Percentiles rank a stretch among this genome's conserved stretches.
Conservation (phyloP, 1,140 invertebrate genomes). For the Andricus grossulariae region DNA sequence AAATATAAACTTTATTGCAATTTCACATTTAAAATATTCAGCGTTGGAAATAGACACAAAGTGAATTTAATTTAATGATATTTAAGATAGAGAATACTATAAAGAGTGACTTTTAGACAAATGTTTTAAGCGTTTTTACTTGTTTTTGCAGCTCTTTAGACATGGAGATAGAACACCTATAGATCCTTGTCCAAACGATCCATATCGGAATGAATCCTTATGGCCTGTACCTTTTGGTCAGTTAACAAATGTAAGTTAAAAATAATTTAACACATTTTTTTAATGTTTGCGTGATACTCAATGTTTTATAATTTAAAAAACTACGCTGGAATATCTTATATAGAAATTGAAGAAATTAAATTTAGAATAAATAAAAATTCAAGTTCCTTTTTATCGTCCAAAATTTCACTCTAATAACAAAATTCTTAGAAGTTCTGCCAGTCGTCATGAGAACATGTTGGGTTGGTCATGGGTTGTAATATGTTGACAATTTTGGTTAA, state of each 20-base stretch:
- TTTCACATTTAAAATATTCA: neutral
- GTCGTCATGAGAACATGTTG: too few species aligned
- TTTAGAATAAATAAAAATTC: too few species aligned
- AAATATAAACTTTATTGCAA: neutral
- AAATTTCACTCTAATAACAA: too few species aligned
- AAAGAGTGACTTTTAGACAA: too few species aligned
- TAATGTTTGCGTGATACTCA: neutral
- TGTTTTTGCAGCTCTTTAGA: constrained; percentile 77
- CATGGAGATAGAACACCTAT: constrained; percentile 91
- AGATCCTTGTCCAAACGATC: constrained; percentile 86
- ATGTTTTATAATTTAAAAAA: neutral
- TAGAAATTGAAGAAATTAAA: too few species aligned
- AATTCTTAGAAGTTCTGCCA: too few species aligned
- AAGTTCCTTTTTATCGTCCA: too few species aligned
- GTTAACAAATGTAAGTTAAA: constrained; percentile 83
- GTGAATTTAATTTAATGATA: neutral
- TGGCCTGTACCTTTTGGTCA: constrained; percentile 89
- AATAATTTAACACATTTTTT: neutral
- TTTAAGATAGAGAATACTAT: too few species aligned
- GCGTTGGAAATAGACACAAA: neutral
- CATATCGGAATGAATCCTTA: constrained; percentile 79
- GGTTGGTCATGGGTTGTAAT: too few species aligned
- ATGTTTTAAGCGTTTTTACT: constrained; percentile 46
- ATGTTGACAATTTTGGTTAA: too few species aligned
- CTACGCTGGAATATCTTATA: too few species aligned